Evolutionary conservation across 2,888 invertebrate genomes (phyloP).

Genomic region (Ernsta delagoae): DNA sequence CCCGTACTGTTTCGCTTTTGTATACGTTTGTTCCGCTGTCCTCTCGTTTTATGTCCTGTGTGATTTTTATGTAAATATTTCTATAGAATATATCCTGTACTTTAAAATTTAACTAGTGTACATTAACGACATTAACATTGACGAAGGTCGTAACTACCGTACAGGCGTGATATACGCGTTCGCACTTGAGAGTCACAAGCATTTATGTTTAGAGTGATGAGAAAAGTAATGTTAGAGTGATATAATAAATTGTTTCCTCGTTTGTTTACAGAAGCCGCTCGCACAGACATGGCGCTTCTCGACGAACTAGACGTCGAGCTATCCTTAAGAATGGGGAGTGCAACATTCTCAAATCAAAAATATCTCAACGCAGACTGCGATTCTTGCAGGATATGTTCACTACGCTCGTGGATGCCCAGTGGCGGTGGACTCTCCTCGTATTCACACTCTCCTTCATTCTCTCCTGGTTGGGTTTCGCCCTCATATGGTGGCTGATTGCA

Average conservation of each 20-base stretch:
- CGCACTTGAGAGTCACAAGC: conserved; percentile 56
- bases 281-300: conserved; percentile 87
- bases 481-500: conserved; percentile 95
- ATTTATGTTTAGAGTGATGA: conserved; percentile 53
- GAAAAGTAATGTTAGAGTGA: conserved; percentile 55
- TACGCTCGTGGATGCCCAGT: conserved; percentile 95
- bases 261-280: conserved; percentile 87
- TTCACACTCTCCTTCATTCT: conserved; percentile 94
- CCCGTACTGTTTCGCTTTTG: conserved; percentile 79
- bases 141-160: conserved; percentile 67
- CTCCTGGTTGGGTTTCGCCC: conserved; percentile 94
- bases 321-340: conserved; percentile 98
- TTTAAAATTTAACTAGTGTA: conserved; percentile 54
- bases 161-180: conserved; percentile 72
- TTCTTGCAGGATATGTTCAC: conserved; percentile 94
- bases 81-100: conserved; percentile 51
- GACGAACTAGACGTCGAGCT: conserved; percentile 92
- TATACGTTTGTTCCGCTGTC: conserved; percentile 55
- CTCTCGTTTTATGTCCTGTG: conserved; percentile 43
- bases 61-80: conserved; percentile 32
- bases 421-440: conserved; percentile 95
- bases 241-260: conserved; percentile 52
- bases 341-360: conserved; percentile 95
- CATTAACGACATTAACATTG: conserved; percentile 73
- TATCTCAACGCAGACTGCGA: conserved; percentile 91